Evolutionary conservation across 2,888 invertebrate species (phyloP).

Genomic region (Torymus tubicola): DNA sequence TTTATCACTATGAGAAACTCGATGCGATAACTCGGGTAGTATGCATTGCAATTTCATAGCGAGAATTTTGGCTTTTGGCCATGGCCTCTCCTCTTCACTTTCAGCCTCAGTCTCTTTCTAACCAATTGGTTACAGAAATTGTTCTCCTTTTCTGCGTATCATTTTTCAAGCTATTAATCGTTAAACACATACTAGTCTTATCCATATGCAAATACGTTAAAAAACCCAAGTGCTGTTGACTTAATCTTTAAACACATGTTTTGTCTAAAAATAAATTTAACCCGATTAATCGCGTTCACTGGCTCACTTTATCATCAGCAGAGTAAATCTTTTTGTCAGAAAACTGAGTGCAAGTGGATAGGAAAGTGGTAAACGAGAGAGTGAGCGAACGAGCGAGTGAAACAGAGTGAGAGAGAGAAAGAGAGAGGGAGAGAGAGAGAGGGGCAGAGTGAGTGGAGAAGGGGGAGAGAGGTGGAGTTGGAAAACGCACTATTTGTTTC

Average conservation of each 20-base stretch:
- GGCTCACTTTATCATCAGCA: conserved; percentile 11
- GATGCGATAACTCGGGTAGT: conserved; percentile 63
- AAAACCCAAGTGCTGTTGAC: conserved; percentile 14
- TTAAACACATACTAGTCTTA: conserved; percentile 33
- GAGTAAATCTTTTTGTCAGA: conserved; percentile 42
- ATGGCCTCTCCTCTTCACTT: conserved; percentile 40
- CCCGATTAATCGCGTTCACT: neutral
- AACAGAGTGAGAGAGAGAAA: conserved; percentile 6
- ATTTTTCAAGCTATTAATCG: conserved; percentile 3
- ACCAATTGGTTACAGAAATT: conserved; percentile 2
- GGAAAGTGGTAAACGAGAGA: no score
- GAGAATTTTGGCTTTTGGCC: conserved; percentile 63
- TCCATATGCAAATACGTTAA: conserved; percentile 44
- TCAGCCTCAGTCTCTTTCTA: conserved; percentile 37
- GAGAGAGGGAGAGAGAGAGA: no score
- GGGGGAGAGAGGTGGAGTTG: no score
- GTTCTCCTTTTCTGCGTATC: neutral
- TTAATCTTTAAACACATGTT: neutral
- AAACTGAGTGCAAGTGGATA: neutral
- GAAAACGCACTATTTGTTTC: conserved; percentile 3
- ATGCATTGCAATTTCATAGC: conserved; percentile 72
- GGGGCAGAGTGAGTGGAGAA: no score
- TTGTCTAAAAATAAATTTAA: conserved; percentile 22
- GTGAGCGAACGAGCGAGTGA: no score
- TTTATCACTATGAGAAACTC: conserved; percentile 49